These are phyloP conservation scores for Cyanoramphus novaezelandiae DNA, from an alignment of 2,113 vertebrate genomes.

Conservation along the genomic window DNA sequence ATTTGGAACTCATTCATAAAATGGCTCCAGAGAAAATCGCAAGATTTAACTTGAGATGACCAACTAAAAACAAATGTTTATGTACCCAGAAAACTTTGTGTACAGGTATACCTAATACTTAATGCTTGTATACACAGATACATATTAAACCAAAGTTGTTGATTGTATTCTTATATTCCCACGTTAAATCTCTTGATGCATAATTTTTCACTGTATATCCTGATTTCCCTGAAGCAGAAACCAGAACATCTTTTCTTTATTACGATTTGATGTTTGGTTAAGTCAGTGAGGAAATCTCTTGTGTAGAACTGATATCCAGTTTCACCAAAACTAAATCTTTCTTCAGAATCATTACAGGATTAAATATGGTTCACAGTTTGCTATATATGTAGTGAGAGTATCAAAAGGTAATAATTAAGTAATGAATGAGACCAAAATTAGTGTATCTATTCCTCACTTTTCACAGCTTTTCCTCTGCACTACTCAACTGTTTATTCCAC, in stretches of 20 bases:
- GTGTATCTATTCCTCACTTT: neutral
- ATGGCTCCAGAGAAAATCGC: neutral
- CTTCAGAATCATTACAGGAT: neutral
- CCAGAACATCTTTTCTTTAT: neutral
- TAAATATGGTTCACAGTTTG: neutral
- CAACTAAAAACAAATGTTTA: neutral
- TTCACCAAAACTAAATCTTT: neutral
- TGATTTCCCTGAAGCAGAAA: neutral
- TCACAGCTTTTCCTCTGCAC: neutral
- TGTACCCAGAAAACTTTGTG: neutral
- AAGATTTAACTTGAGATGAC: neutral
- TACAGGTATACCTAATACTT: neutral
- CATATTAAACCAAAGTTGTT: neutral
- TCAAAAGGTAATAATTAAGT: neutral
- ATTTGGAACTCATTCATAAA: neutral
- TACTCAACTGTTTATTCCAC: neutral
- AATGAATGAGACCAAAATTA: neutral
- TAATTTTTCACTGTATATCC: neutral
- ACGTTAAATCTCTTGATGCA: neutral
- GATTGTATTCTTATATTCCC: neutral
- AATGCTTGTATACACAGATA: neutral
- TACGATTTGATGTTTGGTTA: neutral
- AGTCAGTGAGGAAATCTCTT: neutral
- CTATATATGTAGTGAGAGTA: neutral
- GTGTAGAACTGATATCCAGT: rapidly evolving